Base-by-base conservation (phyloP, 64 coral and sea anemone genomes). In the Montipora sp. region DNA sequence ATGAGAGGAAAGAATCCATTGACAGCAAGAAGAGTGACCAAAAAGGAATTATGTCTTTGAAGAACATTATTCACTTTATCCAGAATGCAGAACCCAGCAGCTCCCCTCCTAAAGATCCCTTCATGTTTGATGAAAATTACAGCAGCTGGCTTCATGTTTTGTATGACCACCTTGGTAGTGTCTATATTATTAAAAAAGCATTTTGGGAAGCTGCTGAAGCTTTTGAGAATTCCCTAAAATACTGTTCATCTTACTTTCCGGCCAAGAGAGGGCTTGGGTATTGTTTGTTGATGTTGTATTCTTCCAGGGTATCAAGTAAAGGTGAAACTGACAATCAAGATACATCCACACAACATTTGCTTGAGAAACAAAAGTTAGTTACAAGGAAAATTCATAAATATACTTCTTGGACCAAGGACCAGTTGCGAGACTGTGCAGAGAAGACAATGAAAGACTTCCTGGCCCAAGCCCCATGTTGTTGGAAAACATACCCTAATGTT, bases 101-200 rank as follows among this genome's bases (percentile, higher is more conserved):
- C 10, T 73, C 61, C 51, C 84, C 85, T 49, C 57, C 59, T 51
- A 84, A 86, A 51, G 67, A 85, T 80, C 48, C 79, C 1, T 80
- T 89, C 0, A 55, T 81, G 21, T 98, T 88, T 80, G 92, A 83
- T 12, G 68, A 83, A 24, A 63, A 53, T 57, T 98, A 98, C 83
- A 88, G 92, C 66, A 94, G 92, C 59, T 98, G 95, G 95, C 69
- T 98, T 75, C 93, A 94, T 75, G 11, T 85, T 27, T 86, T 98
- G 12, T 98, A 92, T 77, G 3, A 53, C 8, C 79, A 57, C 73
- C 13, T 63, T 2, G 60, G 11, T 98, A 7, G 93, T 2, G 0
- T 89, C 79, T 98, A 92, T 36, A 84, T 73, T 3, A 12, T 95
- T 80, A 47, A 20, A 18, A 3, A 45, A 1, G 48, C 3, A 2